Conservation (phyloP, 2,797 vertebrate species). For the Cynopterus sphinx region DNA sequence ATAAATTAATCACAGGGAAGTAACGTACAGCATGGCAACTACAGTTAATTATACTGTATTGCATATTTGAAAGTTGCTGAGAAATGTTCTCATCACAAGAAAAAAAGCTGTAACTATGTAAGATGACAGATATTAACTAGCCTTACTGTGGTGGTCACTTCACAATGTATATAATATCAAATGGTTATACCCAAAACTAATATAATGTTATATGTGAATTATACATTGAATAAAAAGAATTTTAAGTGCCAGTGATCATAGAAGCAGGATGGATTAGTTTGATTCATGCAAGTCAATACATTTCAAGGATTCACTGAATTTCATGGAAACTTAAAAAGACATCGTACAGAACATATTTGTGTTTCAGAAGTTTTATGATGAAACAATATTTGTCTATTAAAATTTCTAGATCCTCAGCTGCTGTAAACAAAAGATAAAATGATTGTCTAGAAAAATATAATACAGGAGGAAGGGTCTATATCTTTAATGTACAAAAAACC, state of each 20-base stretch:
- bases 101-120: background rate
- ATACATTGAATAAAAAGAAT: background rate
- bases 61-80: background rate
- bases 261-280: background rate
- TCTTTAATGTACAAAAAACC: background rate
- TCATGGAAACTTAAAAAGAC: background rate
- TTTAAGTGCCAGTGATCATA: background rate
- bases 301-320: background rate
- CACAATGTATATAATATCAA: background rate
- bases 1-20: background rate
- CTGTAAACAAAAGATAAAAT: background rate
- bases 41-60: background rate
- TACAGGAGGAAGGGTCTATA: background rate
- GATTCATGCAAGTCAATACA: background rate
- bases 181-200: too few species aligned
- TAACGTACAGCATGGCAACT: background rate
- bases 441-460: background rate
- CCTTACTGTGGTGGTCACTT: background rate
- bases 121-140: background rate
- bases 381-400: background rate
- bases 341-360: background rate
- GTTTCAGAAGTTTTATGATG: background rate
- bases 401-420: background rate
- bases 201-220: background rate
- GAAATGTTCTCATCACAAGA: background rate